A percentile compares a stretch with the other conserved stretches of the same genome.
These are phyloP conservation scores for Pavo muticus DNA, from an alignment of 2,113 vertebrate genomes.

Conservation along the genomic window DNA sequence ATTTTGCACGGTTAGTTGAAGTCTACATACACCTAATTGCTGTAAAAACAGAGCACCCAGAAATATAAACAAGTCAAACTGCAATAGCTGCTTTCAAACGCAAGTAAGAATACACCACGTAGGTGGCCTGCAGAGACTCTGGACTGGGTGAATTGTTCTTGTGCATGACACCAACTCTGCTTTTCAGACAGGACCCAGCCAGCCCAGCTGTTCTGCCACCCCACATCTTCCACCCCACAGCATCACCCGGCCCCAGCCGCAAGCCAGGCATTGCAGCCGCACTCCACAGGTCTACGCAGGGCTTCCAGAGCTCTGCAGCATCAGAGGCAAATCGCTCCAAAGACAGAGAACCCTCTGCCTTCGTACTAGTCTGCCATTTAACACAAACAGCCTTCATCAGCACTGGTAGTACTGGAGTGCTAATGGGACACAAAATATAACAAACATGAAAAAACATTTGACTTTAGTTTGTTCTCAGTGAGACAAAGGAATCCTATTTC, in stretches of 20 bases:
- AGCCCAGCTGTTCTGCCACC: background rate
- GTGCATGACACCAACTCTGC: background rate
- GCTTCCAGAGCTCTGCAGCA: background rate
- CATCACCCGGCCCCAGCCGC: no score
- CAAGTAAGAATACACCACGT: background rate
- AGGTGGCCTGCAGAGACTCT: background rate
- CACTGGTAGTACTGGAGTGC: background rate
- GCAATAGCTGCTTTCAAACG: background rate
- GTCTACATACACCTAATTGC: background rate
- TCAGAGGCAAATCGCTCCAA: background rate
- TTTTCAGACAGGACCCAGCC: background rate
- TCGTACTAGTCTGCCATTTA: rapidly evolving
- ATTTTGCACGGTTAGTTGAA: background rate
- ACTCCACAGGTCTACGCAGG: background rate
- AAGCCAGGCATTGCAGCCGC: background rate
- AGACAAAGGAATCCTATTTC: conserved; percentile 40
- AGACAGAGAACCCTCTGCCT: background rate
- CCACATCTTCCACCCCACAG: background rate
- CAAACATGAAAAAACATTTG: background rate
- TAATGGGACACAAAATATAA: conserved; percentile 2
- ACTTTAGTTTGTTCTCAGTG: background rate
- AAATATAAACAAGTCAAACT: background rate
- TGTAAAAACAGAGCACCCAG: background rate
- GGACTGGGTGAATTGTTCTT: background rate
- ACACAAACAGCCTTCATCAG: background rate